Evolutionary conservation across 2,113 vertebrate genomes (phyloP).

Genomic region (Rhinichthys klamathensis): DNA sequence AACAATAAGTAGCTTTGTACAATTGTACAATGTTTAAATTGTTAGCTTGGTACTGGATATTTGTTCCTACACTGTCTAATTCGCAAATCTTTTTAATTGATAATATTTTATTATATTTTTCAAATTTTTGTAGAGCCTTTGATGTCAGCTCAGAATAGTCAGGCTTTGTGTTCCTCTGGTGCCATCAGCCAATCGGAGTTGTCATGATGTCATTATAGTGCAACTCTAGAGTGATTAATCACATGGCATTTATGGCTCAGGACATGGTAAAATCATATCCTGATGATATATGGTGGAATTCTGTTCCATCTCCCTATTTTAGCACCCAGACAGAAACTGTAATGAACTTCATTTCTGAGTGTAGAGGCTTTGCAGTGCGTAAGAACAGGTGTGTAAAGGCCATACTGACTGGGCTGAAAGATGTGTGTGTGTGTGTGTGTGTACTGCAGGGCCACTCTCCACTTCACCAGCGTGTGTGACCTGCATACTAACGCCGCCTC

Average conservation of each 20-base stretch:
- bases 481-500: slow-evolving; percentile 71
- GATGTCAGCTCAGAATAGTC: background rate
- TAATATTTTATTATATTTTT: background rate
- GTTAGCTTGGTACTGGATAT: too few relatives aligned
- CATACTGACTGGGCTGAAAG: slow-evolving; percentile 28
- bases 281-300: background rate
- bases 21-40: too few relatives aligned
- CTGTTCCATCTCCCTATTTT: background rate
- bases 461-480: slow-evolving; percentile 62
- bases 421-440: slow-evolving; percentile 29
- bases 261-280: background rate
- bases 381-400: slow-evolving; percentile 33
- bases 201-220: background rate
- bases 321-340: too few relatives aligned
- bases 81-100: too few relatives aligned
- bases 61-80: too few relatives aligned
- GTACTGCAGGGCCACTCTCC: slow-evolving; percentile 52
- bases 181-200: too few relatives aligned
- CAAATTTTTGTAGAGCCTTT: background rate
- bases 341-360: background rate
- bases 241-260: background rate
- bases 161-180: too few relatives aligned
- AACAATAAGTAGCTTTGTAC: too few relatives aligned
- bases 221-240: background rate
- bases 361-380: slow-evolving; percentile 14